Evolutionary conservation across 1,140 invertebrate genomes (phyloP).

Genomic region (Drosophila orena): DNA sequence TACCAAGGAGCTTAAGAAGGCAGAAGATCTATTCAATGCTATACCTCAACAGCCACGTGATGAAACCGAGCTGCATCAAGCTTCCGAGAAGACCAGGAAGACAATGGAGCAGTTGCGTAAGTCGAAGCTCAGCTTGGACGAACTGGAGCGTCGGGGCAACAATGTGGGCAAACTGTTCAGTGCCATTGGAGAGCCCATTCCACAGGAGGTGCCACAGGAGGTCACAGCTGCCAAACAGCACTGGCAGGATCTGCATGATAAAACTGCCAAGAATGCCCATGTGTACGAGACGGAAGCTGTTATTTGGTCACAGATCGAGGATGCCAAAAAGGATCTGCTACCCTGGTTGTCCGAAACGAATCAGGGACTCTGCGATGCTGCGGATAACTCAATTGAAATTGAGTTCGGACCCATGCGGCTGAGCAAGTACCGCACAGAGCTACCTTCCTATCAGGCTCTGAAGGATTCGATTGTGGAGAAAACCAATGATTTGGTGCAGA

Average conservation of each 20-base stretch:
- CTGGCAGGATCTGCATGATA: slow-evolving; percentile 91
- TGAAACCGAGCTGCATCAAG: slow-evolving; percentile 86
- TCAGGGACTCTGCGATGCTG: slow-evolving; percentile 89
- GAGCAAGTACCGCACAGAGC: slow-evolving; percentile 93
- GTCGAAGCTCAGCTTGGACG: slow-evolving; percentile 90
- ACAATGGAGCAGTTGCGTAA: slow-evolving; percentile 90
- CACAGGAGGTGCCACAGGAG: slow-evolving; percentile 88
- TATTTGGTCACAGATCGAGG: slow-evolving; percentile 96
- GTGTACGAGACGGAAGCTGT: slow-evolving; percentile 94
- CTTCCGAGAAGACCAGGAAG: slow-evolving; percentile 91
- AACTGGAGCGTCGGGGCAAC: slow-evolving; percentile 90
- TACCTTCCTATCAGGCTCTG: slow-evolving; percentile 91
- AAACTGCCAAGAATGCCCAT: slow-evolving; percentile 89
- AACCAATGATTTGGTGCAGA: slow-evolving; percentile 91
- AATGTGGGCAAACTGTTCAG: slow-evolving; percentile 90
- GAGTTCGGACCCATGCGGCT: slow-evolving; percentile 91
- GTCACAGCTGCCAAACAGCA: slow-evolving; percentile 87
- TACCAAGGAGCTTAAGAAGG: slow-evolving; percentile 89
- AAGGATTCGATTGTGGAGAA: slow-evolving; percentile 92
- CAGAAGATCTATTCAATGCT: slow-evolving; percentile 77
- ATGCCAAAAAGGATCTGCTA: slow-evolving; percentile 92
- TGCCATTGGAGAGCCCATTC: slow-evolving; percentile 91
- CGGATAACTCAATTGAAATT: slow-evolving; percentile 91
- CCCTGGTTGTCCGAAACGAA: slow-evolving; percentile 94
- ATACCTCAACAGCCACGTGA: slow-evolving; percentile 74